Evolutionary conservation across 2,113 vertebrate species (phyloP).

Genomic region (Uria aalge): DNA sequence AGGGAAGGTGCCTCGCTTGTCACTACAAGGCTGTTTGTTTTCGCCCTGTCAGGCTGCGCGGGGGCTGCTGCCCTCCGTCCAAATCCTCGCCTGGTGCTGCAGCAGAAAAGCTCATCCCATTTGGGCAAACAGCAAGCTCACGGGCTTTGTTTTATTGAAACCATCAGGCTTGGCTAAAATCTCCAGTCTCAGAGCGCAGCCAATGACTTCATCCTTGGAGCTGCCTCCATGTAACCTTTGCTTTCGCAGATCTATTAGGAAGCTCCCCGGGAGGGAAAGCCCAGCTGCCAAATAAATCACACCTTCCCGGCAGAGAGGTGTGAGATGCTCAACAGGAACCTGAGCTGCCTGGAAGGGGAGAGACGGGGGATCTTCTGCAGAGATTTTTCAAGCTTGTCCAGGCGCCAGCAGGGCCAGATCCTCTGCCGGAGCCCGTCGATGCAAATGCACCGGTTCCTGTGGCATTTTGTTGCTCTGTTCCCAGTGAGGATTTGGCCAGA

Average conservation of each 20-base stretch:
- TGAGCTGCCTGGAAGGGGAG: background rate
- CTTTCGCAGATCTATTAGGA: constrained; percentile 50
- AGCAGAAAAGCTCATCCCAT: background rate
- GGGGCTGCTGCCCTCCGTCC: background rate
- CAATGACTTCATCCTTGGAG: constrained; percentile 67
- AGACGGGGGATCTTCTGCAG: background rate
- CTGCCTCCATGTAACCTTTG: constrained; percentile 31
- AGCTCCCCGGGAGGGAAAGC: constrained; percentile 47
- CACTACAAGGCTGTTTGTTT: background rate
- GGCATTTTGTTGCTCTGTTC: background rate
- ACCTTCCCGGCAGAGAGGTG: constrained; percentile 40
- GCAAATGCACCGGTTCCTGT: background rate
- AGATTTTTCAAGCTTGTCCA: background rate
- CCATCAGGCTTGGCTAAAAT: constrained; percentile 56
- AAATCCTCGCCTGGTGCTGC: background rate
- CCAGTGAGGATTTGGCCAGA: background rate
- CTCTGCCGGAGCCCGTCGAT: rapidly evolving
- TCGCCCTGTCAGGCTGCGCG: background rate
- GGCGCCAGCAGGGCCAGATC: background rate
- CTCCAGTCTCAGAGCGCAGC: constrained; percentile 31
- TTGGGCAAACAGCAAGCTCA: background rate
- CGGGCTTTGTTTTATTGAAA: constrained; percentile 58
- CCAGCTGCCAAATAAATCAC: constrained; percentile 55
- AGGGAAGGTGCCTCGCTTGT: background rate
- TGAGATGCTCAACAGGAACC: constrained; percentile 28